Evolutionary conservation across 2,888 invertebrate species (phyloP).

Genomic region (Lasioglossum calceatum): DNA sequence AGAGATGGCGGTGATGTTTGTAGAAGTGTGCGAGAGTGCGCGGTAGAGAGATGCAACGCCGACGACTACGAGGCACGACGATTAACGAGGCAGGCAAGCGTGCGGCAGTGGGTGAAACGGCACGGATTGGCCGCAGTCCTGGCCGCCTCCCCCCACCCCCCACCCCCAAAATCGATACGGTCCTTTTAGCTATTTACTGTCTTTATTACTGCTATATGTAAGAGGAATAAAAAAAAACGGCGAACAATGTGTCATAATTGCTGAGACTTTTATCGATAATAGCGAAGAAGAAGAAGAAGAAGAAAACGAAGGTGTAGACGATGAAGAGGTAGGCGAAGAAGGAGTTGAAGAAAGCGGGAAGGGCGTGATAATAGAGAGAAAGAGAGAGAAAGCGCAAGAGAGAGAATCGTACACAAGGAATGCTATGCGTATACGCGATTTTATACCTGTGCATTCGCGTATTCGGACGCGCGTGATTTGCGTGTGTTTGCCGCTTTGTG

Average conservation of each 20-base stretch:
- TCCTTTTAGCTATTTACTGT: conserved; percentile 81
- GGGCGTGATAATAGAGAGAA: conserved; percentile 49
- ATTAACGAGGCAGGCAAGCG: conserved; percentile 63
- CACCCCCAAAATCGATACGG: conserved; percentile 69
- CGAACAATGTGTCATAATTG: conserved; percentile 73
- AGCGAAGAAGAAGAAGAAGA: conserved; percentile 36
- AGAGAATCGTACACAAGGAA: not conserved
- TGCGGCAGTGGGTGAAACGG: conserved; percentile 71
- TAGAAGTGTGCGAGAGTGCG: conserved; percentile 8
- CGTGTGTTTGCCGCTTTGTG: not conserved
- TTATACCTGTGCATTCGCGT: not conserved
- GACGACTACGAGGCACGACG: conserved; percentile 18
- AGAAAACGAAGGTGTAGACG: conserved; percentile 22
- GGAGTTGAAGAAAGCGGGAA: conserved; percentile 1
- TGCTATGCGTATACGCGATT: conserved; percentile 3
- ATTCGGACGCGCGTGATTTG: not conserved
- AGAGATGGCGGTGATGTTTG: not conserved
- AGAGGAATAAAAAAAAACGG: conserved; percentile 64
- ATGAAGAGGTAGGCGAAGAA: not conserved
- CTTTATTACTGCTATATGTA: conserved; percentile 80
- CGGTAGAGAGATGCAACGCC: conserved; percentile 26
- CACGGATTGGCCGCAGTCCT: conserved; percentile 66
- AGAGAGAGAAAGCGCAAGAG: not conserved
- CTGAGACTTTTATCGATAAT: conserved; percentile 69
- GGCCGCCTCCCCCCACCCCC: conserved; percentile 64